Conservation (phyloP, 30 jellyfish, hydroid and myxozoan genomes). For the Aurelia sp. region DNA sequence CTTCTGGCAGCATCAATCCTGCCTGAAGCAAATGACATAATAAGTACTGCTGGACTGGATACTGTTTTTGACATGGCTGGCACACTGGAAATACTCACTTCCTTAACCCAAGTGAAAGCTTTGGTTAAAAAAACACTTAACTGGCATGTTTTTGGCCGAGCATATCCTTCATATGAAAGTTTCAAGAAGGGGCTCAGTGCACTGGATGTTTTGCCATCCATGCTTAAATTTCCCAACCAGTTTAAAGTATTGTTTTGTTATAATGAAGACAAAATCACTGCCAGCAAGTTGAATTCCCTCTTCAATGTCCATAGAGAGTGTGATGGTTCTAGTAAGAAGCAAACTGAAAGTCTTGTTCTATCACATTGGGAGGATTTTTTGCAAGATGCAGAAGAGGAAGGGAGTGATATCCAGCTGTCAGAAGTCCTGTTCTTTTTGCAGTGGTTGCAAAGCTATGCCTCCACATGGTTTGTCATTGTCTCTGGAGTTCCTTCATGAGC, state of each 20-base stretch:
- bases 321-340: conserved; percentile 47
- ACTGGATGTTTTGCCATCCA: background rate
- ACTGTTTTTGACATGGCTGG: conserved; percentile 63
- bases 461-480: conserved; percentile 54
- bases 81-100: conserved; percentile 56
- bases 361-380: conserved; percentile 52
- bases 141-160: conserved; percentile 62
- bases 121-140: conserved; percentile 49
- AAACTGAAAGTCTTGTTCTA: conserved; percentile 42
- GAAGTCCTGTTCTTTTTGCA: conserved; percentile 50
- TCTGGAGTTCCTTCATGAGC: conserved; percentile 62
- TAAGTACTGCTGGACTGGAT: conserved; percentile 65
- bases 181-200: conserved; percentile 53
- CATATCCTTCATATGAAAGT: conserved; percentile 60
- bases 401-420: no score
- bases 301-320: conserved; percentile 52
- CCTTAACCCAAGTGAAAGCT: conserved; percentile 51
- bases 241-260: no score
- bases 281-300: conserved; percentile 48
- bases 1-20: conserved; percentile 66
- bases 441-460: conserved; percentile 45
- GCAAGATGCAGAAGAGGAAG: conserved; percentile 59
- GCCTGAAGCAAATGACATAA: conserved; percentile 60
- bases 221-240: no score
- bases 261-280: no score